Percentiles rank a stretch among this genome's conserved stretches.
These are phyloP conservation scores for Pangasius macronema DNA, from an alignment of 2,797 vertebrate genomes.

Conservation along the genomic window DNA sequence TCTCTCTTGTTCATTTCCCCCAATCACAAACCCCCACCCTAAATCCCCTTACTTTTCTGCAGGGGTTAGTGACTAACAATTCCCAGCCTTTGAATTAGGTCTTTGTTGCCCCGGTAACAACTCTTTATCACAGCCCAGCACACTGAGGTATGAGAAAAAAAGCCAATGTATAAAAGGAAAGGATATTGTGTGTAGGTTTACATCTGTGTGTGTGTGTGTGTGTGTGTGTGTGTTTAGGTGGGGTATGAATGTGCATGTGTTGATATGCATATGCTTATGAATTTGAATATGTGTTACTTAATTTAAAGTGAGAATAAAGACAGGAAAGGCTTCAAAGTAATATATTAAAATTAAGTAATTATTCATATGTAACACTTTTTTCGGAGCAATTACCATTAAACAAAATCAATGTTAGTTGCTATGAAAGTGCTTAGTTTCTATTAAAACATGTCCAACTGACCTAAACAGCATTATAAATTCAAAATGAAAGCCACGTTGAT, in stretches of 20 bases:
- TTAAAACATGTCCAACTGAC: neutral
- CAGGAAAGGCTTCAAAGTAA: neutral
- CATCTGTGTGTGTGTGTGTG: constrained; percentile 32
- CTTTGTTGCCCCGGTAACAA: constrained; percentile 69
- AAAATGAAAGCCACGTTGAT: neutral
- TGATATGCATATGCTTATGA: neutral
- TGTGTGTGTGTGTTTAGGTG: constrained; percentile 16
- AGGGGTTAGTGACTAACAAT: constrained; percentile 66
- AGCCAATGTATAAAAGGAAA: constrained; percentile 38
- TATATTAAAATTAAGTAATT: neutral
- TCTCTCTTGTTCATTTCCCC: constrained; percentile 57
- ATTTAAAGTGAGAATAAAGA: neutral
- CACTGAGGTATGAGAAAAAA: constrained; percentile 59
- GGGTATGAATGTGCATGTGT: constrained; percentile 25
- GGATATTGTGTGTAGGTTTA: constrained; percentile 38
- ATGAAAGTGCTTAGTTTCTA: neutral
- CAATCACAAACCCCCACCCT: neutral
- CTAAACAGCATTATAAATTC: neutral
- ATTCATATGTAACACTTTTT: neutral
- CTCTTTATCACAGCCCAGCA: constrained; percentile 68
- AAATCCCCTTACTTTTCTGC: constrained; percentile 44
- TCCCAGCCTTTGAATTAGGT: constrained; percentile 63
- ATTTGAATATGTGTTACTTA: neutral
- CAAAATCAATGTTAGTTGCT: neutral
- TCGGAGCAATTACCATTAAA: neutral